These are phyloP conservation scores for Intellagama lesueurii DNA, from an alignment of 2,797 vertebrate genomes.

Conservation along the genomic window DNA sequence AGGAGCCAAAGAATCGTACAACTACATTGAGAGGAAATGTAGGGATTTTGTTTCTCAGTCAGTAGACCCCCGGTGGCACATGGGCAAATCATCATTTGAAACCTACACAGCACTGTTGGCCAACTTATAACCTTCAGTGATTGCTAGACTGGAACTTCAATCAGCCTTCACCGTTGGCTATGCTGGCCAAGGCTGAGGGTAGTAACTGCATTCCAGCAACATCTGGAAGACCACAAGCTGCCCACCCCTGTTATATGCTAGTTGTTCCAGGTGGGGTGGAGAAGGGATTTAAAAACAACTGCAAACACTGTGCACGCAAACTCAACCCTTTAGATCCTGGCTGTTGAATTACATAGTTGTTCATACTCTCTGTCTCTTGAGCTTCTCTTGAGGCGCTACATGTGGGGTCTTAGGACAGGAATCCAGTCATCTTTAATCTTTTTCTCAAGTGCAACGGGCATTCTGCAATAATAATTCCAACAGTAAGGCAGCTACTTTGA, in stretches of 20 bases:
- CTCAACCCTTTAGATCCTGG: neutral
- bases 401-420: neutral
- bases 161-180: neutral
- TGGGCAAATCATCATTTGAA: neutral
- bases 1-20: neutral
- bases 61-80: too few relatives aligned
- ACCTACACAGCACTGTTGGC: neutral
- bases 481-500: constrained; percentile 5
- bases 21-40: neutral
- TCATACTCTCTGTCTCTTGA: neutral
- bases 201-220: neutral
- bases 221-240: neutral
- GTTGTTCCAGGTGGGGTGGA: neutral
- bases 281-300: neutral
- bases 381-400: too few relatives aligned
- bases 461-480: neutral
- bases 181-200: neutral
- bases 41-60: neutral
- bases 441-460: neutral
- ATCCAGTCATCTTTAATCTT: neutral
- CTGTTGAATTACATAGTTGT: neutral
- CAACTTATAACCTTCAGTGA: neutral
- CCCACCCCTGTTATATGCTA: neutral
- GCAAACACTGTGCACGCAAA: neutral
- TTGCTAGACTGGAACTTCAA: neutral